Conservation (phyloP, 2,113 vertebrate genomes). For the Pelobates fuscus region DNA sequence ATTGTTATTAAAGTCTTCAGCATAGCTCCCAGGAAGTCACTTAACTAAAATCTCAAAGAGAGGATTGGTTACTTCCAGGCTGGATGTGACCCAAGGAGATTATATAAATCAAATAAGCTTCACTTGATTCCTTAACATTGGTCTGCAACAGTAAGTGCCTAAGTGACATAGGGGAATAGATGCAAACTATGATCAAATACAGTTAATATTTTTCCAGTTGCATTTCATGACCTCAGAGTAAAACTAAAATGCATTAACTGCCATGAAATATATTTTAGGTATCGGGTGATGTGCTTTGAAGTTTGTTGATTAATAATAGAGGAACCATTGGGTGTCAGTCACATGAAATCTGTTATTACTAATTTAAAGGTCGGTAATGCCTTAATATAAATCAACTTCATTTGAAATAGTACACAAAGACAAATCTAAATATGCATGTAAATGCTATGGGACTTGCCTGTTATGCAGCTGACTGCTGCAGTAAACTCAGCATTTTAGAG, state of each 20-base stretch:
- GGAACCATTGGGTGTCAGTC: no score
- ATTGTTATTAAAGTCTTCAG: constrained; percentile 49
- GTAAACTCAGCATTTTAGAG: no score
- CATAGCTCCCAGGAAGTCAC: constrained; percentile 56
- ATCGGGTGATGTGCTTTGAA: no score
- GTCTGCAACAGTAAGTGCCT: constrained; percentile 69
- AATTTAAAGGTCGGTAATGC: no score
- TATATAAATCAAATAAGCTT: constrained; percentile 64
- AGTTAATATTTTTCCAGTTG: constrained; percentile 65
- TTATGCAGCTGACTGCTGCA: no score
- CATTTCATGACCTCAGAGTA: constrained; percentile 67
- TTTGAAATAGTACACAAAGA: no score
- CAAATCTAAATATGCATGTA: no score
- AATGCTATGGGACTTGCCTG: no score
- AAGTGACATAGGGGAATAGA: constrained; percentile 66
- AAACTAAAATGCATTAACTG: constrained; percentile 66
- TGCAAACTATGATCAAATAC: constrained; percentile 62
- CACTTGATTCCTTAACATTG: constrained; percentile 66
- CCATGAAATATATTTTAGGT: constrained; percentile 58
- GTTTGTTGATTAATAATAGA: no score
- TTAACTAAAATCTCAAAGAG: constrained; percentile 57
- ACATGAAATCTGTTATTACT: no score
- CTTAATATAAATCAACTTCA: no score
- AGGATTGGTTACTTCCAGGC: constrained; percentile 64
- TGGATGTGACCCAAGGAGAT: constrained; percentile 63